Conservation (phyloP, 2,113 vertebrate species). For the Sinocyclocheilus maitianheensis region DNA sequence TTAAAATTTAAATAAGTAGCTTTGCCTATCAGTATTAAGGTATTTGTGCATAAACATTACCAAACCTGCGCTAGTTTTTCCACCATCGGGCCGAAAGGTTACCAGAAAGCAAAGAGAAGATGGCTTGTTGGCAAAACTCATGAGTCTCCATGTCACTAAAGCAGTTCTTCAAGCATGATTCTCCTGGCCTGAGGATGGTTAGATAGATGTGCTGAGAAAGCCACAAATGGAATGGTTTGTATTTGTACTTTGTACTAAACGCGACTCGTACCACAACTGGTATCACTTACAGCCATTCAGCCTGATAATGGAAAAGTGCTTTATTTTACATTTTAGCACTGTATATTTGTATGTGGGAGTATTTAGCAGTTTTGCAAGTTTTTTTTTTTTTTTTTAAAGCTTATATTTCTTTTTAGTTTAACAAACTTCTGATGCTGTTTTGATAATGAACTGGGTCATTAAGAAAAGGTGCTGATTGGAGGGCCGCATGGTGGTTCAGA, state of each 20-base stretch:
- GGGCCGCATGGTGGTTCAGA: neutral
- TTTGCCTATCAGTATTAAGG: neutral
- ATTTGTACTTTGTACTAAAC: neutral
- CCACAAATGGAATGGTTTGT: too few species aligned
- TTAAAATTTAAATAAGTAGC: neutral
- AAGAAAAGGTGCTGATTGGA: neutral
- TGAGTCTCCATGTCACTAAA: neutral
- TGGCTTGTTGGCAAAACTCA: neutral
- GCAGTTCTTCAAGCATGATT: neutral
- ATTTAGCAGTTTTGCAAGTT: neutral
- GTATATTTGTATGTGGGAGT: neutral
- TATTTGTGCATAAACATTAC: neutral
- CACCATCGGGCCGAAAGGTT: neutral
- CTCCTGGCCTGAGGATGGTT: neutral
- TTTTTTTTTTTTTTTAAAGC: neutral
- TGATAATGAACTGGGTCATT: neutral
- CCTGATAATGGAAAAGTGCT: neutral
- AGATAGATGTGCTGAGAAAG: neutral
- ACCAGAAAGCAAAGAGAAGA: neutral
- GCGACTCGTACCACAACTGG: neutral
- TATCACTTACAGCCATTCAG: neutral
- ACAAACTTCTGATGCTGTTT: neutral
- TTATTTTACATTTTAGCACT: neutral
- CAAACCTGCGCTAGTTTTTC: neutral
- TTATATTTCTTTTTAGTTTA: neutral